Base-by-base conservation (phyloP, 1,140 invertebrate species). In the Semibalanus balanoides region DNA sequence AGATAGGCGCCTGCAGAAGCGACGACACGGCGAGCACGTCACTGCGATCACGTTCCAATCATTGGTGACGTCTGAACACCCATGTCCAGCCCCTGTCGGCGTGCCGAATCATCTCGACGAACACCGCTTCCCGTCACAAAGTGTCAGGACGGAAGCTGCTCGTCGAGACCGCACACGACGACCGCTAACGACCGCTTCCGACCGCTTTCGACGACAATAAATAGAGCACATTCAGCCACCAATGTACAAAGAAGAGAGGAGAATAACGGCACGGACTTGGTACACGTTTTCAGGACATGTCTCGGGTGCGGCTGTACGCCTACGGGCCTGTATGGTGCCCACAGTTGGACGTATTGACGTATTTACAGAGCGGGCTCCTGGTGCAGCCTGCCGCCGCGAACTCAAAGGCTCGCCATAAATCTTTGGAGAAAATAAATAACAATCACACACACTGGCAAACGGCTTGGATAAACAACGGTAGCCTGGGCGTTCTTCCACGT, bases 381-480 rank as follows among this genome's bases (percentile, higher is more conserved):
- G 51, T 25, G 22, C 51, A 25, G 9, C 22, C 51, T 25, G 3
- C n/a, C 11, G 51, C 9, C 11, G 22, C 51, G 51, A 25, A 14
- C 51, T 14, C 14, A 1, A 25, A 22, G 51, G 22, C 22, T 64
- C 22, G 51, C 51, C 1, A 64, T 64, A 64, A 64, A 64, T 64
- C 51, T 64, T 64, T 64, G 51, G 51, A 64, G 51, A 64, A 64
- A 64, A 64, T 64, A 64, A 64, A 64, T 64, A 64, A 64, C 51
- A 64, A 64, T 22, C 22, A 64, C 51, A 64, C 51, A 64, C 51
- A 14, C 22, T 64, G 51, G 51, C 51, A 64, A 64, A 64, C 51
- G 11, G 51, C 35, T 64, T 25, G 3, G 51, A 64, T 64, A 73
- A 79, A 9, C 30, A 14, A 64, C 51, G 51, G 51, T 19, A 25